A percentile compares a stretch with the other conserved stretches of the same genome.
These are phyloP conservation scores for Trilocha varians DNA, from an alignment of 2,888 invertebrate genomes.

Conservation along the genomic window DNA sequence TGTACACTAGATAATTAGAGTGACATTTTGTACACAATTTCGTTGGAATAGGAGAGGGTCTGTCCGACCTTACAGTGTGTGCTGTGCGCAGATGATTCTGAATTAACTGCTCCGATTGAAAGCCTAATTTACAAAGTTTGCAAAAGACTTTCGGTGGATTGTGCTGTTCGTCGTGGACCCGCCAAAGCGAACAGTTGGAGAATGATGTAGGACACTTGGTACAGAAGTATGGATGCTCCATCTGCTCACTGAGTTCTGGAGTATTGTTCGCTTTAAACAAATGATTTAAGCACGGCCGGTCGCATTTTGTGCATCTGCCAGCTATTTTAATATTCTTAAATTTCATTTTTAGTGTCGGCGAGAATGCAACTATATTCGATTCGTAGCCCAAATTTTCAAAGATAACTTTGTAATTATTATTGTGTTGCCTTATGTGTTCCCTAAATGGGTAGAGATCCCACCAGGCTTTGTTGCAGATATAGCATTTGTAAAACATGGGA, in stretches of 20 bases:
- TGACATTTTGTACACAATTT: slow-evolving; percentile 14
- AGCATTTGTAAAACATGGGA: slow-evolving; percentile 40
- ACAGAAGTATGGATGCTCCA: slow-evolving; percentile 14
- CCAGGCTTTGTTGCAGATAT: slow-evolving; percentile 31
- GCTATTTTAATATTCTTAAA: slow-evolving; percentile 11
- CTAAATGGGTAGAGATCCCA: slow-evolving; percentile 33
- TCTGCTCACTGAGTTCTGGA: not conserved
- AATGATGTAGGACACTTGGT: slow-evolving; percentile 13
- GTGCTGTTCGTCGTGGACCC: slow-evolving; percentile 2
- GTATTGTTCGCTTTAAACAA: not conserved
- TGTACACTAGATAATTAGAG: not conserved
- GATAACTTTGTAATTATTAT: not conserved
- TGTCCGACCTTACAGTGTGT: slow-evolving; percentile 33
- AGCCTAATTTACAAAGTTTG: slow-evolving; percentile 3
- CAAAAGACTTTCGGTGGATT: not conserved
- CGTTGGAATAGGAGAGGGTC: slow-evolving; percentile 6
- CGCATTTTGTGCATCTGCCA: slow-evolving; percentile 30
- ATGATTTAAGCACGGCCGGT: slow-evolving; percentile 11
- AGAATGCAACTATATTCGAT: slow-evolving; percentile 21
- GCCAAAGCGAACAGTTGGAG: slow-evolving; percentile 15
- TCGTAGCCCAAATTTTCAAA: slow-evolving; percentile 17
- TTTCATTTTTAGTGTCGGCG: accelerated
- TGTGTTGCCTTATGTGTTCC: slow-evolving; percentile 23
- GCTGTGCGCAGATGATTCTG: slow-evolving; percentile 15
- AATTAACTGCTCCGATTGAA: not conserved